phyloP scores from a whole-genome alignment of 2,888 invertebrate genomes.

The Orgyia antiqua region DNA sequence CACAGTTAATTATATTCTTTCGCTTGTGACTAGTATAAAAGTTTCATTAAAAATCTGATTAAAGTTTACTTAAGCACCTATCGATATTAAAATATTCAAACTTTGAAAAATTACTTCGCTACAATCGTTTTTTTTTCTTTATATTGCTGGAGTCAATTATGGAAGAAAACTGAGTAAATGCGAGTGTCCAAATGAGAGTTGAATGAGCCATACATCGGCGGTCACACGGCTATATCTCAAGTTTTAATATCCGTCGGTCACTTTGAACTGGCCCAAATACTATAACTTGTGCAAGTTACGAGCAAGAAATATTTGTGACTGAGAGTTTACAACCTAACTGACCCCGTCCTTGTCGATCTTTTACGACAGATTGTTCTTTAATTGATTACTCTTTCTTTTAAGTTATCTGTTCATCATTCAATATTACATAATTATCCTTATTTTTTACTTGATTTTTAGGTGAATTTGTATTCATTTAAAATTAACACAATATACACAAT shows the following conservation, averaged over 20 bases:
- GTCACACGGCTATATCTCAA: conserved; percentile 66
- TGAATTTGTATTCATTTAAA: no score
- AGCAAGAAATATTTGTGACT: conserved; percentile 51
- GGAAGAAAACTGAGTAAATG: conserved; percentile 37
- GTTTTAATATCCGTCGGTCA: conserved; percentile 66
- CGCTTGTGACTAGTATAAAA: no score
- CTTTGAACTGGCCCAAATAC: conserved; percentile 72
- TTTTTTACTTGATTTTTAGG: no score
- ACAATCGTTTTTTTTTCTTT: conserved; percentile 18
- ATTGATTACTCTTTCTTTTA: no score
- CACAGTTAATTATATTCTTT: no score
- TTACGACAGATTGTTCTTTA: conserved; percentile 54
- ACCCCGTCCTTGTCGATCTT: conserved; percentile 33
- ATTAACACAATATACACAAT: no score
- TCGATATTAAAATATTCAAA: no score
- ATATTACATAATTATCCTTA: no score
- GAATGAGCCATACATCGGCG: conserved; percentile 58
- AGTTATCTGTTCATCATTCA: no score
- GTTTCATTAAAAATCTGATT: no score
- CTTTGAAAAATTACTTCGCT: neutral
- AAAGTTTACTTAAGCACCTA: no score
- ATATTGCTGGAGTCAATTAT: conserved; percentile 36
- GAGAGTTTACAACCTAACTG: conserved; percentile 41
- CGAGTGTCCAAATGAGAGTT: conserved; percentile 44
- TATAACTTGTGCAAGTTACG: conserved; percentile 71